Evolutionary conservation across 2,888 invertebrate genomes (phyloP).

Genomic region (Drosophila cognata): DNA sequence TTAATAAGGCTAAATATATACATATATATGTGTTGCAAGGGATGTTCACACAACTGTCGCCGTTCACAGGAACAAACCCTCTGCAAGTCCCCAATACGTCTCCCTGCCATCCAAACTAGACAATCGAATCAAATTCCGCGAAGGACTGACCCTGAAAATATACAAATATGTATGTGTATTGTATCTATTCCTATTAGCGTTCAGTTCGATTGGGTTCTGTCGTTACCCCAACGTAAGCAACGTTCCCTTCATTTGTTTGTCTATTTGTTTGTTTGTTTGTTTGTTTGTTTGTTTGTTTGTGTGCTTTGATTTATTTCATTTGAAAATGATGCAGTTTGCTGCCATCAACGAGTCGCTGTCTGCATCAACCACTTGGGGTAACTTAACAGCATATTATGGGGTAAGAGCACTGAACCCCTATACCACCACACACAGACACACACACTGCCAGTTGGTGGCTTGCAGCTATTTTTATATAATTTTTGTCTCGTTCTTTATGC

Average conservation of each 20-base stretch:
- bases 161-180: neutral
- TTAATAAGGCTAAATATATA: neutral
- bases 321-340: constrained; percentile 75
- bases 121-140: constrained; percentile 36
- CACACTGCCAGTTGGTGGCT: constrained; percentile 48
- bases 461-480: constrained; percentile 79
- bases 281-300: constrained; percentile 72
- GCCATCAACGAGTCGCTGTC: constrained; percentile 42
- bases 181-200: constrained; percentile 40
- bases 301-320: constrained; percentile 81
- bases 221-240: constrained; percentile 30
- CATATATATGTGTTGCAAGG: constrained; percentile 1
- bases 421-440: constrained; percentile 10
- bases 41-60: constrained; percentile 46
- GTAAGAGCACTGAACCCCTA: constrained; percentile 28
- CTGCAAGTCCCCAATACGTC: neutral
- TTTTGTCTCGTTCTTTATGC: constrained; percentile 53
- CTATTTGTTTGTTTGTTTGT: constrained; percentile 33
- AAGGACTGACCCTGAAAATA: constrained; percentile 53
- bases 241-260: constrained; percentile 17
- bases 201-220: constrained; percentile 52
- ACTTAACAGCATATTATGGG: constrained; percentile 51
- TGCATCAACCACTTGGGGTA: constrained; percentile 59
- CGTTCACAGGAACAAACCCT: constrained; percentile 44
- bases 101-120: neutral